Percentiles rank a stretch among this genome's conserved stretches.
Conservation (phyloP, 2,888 invertebrate genomes). For the Plemyria rubiginata region DNA sequence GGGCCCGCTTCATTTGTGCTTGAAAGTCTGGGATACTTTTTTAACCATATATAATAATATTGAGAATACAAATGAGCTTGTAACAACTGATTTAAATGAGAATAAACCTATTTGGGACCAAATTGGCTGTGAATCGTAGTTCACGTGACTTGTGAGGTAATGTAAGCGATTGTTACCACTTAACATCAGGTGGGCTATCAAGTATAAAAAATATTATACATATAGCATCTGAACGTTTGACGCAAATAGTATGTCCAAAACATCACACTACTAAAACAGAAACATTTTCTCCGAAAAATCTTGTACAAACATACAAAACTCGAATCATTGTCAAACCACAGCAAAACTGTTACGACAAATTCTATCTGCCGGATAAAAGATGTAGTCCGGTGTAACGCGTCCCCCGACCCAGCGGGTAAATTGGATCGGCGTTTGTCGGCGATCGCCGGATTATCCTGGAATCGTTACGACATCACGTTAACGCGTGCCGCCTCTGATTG, state of each 20-base stretch:
- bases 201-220: no score
- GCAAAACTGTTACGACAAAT: constrained; percentile 41
- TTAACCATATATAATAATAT: background rate
- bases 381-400: constrained; percentile 40
- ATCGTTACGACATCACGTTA: constrained; percentile 54
- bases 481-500: constrained; percentile 60
- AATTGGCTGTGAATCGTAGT: no score
- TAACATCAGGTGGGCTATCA: no score
- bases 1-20: constrained; percentile 47
- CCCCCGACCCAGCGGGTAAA: constrained; percentile 50
- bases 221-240: no score
- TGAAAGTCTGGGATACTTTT: constrained; percentile 16
- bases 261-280: background rate
- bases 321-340: constrained; percentile 33
- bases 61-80: no score
- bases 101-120: no score
- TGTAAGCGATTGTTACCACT: no score
- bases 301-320: constrained; percentile 13
- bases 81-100: no score
- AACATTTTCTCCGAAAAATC: constrained; percentile 5
- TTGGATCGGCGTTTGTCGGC: constrained; percentile 59
- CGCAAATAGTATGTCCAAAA: background rate
- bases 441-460: constrained; percentile 51
- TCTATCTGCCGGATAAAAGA: constrained; percentile 40
- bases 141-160: no score